Conservation (phyloP, 1,140 invertebrate genomes). For the Trypoxylus dichotomus region DNA sequence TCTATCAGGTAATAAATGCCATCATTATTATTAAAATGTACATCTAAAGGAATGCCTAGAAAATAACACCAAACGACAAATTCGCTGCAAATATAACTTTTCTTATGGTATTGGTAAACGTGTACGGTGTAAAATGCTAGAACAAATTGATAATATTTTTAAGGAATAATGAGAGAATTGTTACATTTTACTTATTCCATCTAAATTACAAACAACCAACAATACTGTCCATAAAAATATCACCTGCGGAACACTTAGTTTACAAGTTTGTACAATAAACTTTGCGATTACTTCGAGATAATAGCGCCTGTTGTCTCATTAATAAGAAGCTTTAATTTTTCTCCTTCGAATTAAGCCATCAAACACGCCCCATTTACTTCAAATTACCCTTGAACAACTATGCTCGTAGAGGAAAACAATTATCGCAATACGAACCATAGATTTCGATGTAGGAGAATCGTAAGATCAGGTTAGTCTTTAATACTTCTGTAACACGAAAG, state of each 20-base stretch:
- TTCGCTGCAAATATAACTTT: too few species aligned
- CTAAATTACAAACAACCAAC: too few species aligned
- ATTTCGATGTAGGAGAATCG: not conserved
- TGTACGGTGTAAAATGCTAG: too few species aligned
- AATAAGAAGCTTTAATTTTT: slow-evolving; percentile 2
- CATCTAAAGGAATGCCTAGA: too few species aligned
- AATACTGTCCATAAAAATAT: not conserved
- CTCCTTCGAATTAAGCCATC: not conserved
- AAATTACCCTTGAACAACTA: not conserved
- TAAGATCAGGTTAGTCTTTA: slow-evolving; percentile 24
- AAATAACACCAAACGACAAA: too few species aligned
- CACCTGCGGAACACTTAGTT: not conserved
- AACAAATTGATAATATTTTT: too few species aligned
- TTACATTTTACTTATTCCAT: too few species aligned
- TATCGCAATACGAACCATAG: slow-evolving; percentile 25
- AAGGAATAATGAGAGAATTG: too few species aligned
- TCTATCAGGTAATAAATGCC: too few species aligned
- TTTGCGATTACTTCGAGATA: not conserved
- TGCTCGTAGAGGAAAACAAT: slow-evolving; percentile 6
- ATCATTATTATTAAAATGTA: too few species aligned
- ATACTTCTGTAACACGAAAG: slow-evolving; percentile 24
- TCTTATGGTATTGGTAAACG: too few species aligned
- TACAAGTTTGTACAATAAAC: not conserved
- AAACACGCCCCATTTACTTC: slow-evolving; percentile 13
- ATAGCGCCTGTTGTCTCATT: not conserved